Conservation (phyloP, 1,140 invertebrate species). For the Sitodiplosis mosellana region DNA sequence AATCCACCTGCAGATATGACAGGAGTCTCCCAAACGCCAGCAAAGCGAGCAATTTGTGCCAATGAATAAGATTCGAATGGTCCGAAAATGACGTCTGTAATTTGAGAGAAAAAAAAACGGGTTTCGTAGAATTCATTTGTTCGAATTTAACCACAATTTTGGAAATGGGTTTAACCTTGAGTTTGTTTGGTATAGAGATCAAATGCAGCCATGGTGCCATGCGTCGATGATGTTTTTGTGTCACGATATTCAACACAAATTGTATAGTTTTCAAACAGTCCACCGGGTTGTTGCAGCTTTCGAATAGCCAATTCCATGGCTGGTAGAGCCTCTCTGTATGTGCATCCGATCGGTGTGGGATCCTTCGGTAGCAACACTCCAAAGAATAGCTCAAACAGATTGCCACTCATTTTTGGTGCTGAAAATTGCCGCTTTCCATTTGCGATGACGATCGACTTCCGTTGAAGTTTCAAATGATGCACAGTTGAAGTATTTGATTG, state of each 20-base stretch:
- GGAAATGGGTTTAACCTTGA: conserved; percentile 31
- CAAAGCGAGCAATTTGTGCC: conserved; percentile 73
- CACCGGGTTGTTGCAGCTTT: conserved; percentile 35
- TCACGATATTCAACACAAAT: conserved; percentile 50
- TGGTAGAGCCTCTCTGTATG: conserved; percentile 27
- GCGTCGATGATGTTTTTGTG: conserved; percentile 59
- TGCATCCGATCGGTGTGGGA: no score
- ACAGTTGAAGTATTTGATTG: no score
- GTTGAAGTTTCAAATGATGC: no score
- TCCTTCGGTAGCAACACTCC: background rate
- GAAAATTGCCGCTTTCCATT: no score
- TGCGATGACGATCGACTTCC: no score
- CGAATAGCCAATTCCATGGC: conserved; percentile 53
- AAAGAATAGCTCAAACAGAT: background rate
- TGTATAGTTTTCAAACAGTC: conserved; percentile 38
- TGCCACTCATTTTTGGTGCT: no score
- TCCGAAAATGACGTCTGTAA: conserved; percentile 69
- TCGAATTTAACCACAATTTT: no score
- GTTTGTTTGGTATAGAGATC: conserved; percentile 51
- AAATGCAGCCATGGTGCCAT: conserved; percentile 58
- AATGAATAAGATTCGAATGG: conserved; percentile 82
- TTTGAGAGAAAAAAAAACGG: conserved; percentile 9
- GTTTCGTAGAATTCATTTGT: background rate
- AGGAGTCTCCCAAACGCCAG: conserved; percentile 73
- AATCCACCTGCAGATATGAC: conserved; percentile 70